A percentile compares a stretch with the other conserved stretches of the same genome.
These are phyloP conservation scores for Chiridota heheva DNA, from an alignment of 35 echinoderm and acorn worm genomes.

Conservation along the genomic window DNA sequence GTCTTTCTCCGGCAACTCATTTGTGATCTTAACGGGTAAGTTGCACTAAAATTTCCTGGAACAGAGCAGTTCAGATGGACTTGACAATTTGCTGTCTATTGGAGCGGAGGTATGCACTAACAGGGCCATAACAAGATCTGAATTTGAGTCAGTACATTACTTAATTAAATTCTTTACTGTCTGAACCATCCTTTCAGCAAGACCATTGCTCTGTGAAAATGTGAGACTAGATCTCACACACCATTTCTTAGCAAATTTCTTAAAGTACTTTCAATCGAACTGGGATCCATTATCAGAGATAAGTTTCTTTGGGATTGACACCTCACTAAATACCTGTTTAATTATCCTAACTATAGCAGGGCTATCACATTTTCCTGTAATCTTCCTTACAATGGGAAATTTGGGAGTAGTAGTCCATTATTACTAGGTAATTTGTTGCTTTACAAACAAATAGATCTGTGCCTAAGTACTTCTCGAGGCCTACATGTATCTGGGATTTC, in stretches of 20 bases:
- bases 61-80: too few species aligned
- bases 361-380: conserved; percentile 14
- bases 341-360: not conserved
- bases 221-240: conserved; percentile 30
- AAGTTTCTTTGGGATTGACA: conserved; percentile 39
- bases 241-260: conserved; percentile 1
- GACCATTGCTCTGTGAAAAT: conserved; percentile 60
- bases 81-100: too few species aligned
- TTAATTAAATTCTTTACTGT: conserved; percentile 29
- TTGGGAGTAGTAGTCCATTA: conserved; percentile 47
- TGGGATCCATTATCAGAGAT: conserved; percentile 38
- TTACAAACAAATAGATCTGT: conserved; percentile 37
- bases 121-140: too few species aligned
- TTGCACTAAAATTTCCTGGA: conserved; percentile 10
- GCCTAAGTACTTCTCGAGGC: conserved; percentile 20
- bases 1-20: conserved; percentile 23
- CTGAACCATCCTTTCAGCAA: conserved; percentile 41
- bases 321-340: conserved; percentile 26
- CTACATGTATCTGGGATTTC: too few species aligned
- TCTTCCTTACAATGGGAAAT: conserved; percentile 33
- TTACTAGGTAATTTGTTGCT: not conserved
- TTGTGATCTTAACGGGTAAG: not conserved
- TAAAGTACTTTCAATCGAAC: not conserved
- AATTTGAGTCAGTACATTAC: too few species aligned
- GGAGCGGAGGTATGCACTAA: too few species aligned